phyloP scores from a whole-genome alignment of 2,113 vertebrate species.

The Monopterus albus region DNA sequence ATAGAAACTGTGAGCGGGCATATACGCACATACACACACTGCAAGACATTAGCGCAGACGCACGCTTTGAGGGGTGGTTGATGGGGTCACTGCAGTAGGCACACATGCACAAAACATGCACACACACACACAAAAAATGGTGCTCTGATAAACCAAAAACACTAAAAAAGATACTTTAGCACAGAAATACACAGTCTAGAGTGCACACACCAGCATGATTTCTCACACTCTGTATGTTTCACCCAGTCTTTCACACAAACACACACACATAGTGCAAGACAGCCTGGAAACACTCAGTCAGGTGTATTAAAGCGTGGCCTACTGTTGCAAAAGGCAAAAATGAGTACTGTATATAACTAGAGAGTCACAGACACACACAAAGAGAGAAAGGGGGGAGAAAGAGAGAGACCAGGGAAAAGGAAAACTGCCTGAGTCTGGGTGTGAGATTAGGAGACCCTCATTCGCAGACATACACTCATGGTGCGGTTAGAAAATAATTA shows the following conservation, averaged over 20 bases:
- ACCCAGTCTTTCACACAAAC: neutral
- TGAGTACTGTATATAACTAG: conserved; percentile 47
- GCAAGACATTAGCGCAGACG: conserved; percentile 57
- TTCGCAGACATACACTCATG: conserved; percentile 80
- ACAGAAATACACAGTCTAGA: conserved; percentile 19
- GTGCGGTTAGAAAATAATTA: conserved; percentile 78
- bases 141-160: conserved; percentile 34
- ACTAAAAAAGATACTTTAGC: too few relatives aligned
- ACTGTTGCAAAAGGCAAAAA: conserved; percentile 74
- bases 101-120: neutral
- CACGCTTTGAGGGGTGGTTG: conserved; percentile 17
- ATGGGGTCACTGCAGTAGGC: conserved; percentile 40
- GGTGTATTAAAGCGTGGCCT: conserved; percentile 78
- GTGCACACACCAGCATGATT: conserved; percentile 15
- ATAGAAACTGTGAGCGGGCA: conserved; percentile 76
- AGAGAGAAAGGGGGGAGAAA: conserved; percentile 9
- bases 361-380: conserved; percentile 36
- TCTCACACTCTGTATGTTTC: conserved; percentile 34
- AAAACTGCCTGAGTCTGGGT: conserved; percentile 66
- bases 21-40: conserved; percentile 44
- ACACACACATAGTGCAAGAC: conserved; percentile 25
- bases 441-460: conserved; percentile 78
- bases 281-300: conserved; percentile 82
- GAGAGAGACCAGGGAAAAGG: conserved; percentile 25
- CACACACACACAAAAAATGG: conserved; percentile 15